A percentile compares a stretch with the other conserved stretches of the same genome.
Conservation (phyloP, 2,888 invertebrate species). For the Mayetiola destructor region DNA sequence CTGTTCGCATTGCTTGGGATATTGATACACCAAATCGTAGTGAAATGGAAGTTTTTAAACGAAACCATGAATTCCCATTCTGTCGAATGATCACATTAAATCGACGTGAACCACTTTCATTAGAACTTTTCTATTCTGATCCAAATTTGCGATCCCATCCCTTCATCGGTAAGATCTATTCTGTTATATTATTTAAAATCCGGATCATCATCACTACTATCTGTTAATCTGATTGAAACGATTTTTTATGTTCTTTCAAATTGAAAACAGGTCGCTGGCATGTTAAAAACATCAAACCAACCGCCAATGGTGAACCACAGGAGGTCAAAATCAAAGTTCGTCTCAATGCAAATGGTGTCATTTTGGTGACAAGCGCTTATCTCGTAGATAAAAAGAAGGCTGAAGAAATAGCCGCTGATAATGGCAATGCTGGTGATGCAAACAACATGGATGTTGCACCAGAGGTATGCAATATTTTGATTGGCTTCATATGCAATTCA, state of each 20-base stretch:
- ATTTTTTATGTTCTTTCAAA: not conserved
- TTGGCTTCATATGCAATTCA: not conserved
- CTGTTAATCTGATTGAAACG: not conserved
- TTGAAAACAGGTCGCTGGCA: slow-evolving; percentile 63
- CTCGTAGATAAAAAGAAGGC: slow-evolving; percentile 57
- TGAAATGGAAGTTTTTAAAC: slow-evolving; percentile 79
- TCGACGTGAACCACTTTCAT: slow-evolving; percentile 72
- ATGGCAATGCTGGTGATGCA: slow-evolving; percentile 20
- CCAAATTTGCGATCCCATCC: slow-evolving; percentile 60
- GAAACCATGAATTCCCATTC: slow-evolving; percentile 81
- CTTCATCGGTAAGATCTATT: slow-evolving; percentile 51
- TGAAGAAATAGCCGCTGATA: slow-evolving; percentile 26
- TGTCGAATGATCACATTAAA: slow-evolving; percentile 89
- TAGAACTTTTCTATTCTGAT: slow-evolving; percentile 71
- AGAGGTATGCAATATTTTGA: slow-evolving; percentile 31
- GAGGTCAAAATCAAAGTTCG: slow-evolving; percentile 94
- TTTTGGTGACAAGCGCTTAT: slow-evolving; percentile 74
- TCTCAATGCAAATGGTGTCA: slow-evolving; percentile 84
- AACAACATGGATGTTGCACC: slow-evolving; percentile 38
- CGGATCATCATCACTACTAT: not conserved
- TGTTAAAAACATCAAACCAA: slow-evolving; percentile 72
- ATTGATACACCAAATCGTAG: slow-evolving; percentile 51
- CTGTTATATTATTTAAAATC: not conserved
- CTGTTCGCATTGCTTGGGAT: slow-evolving; percentile 74
- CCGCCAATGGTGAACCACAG: slow-evolving; percentile 75